These are phyloP conservation scores for Egretta garzetta DNA, from an alignment of 2,113 vertebrate species.

Conservation along the genomic window DNA sequence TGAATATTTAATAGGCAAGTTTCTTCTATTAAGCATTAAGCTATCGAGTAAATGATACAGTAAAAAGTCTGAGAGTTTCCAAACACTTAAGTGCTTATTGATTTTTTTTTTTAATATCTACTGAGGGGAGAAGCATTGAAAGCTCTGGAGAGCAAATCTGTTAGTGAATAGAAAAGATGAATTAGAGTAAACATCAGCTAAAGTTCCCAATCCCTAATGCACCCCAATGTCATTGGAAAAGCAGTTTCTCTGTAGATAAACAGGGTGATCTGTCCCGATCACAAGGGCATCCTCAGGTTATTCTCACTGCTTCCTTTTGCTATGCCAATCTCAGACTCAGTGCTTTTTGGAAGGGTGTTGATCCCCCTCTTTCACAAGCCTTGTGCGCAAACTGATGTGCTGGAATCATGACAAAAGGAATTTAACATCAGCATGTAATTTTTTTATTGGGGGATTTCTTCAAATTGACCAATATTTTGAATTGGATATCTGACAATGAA, in stretches of 20 bases:
- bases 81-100: constrained; percentile 7
- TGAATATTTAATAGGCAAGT: background rate
- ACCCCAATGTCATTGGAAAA: background rate
- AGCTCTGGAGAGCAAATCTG: background rate
- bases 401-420: background rate
- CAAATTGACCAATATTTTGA: background rate
- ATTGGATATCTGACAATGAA: background rate
- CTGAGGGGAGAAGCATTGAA: background rate
- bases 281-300: background rate
- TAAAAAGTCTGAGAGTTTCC: background rate
- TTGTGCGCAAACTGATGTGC: rapidly evolving
- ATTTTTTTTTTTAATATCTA: background rate
- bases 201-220: background rate
- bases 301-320: background rate
- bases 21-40: background rate
- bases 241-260: background rate
- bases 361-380: background rate
- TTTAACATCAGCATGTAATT: background rate
- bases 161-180: background rate
- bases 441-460: background rate
- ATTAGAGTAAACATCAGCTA: background rate
- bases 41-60: constrained; percentile 1
- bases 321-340: rapidly evolving
- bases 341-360: background rate
- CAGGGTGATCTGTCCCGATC: background rate